A percentile compares a stretch with the other conserved stretches of the same genome.
These are phyloP conservation scores for Neodiprion fabricii DNA, from an alignment of 1,140 invertebrate genomes.

Conservation along the genomic window DNA sequence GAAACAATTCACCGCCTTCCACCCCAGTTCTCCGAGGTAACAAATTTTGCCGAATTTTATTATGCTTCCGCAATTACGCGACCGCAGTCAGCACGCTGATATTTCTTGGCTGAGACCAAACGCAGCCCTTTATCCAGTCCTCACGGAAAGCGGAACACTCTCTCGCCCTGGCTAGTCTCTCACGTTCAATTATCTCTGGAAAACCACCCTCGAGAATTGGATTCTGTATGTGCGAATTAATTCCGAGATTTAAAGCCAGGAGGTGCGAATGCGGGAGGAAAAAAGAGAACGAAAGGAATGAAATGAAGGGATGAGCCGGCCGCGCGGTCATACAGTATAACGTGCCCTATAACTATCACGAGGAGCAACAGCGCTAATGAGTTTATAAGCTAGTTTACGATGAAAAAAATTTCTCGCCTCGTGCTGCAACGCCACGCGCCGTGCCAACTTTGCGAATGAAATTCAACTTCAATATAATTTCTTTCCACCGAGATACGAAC, in stretches of 20 bases:
- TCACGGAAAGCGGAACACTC: background rate
- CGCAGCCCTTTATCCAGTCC: background rate
- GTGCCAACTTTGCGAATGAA: conserved; percentile 1
- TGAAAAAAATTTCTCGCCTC: background rate
- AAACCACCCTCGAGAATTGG: background rate
- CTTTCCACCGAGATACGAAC: no score
- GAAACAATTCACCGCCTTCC: no score
- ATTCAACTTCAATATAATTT: background rate
- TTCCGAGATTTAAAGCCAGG: background rate
- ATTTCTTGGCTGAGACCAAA: background rate
- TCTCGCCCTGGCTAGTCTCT: no score
- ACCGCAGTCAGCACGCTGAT: background rate
- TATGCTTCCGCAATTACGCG: background rate
- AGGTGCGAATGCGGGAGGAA: background rate
- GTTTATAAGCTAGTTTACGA: conserved; percentile 7
- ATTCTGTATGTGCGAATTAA: conserved; percentile 1
- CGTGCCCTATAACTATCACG: no score
- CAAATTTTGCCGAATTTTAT: background rate
- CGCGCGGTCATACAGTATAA: background rate
- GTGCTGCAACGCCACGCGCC: background rate
- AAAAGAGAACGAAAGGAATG: background rate
- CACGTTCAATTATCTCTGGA: background rate
- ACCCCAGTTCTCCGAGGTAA: no score
- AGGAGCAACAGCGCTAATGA: background rate
- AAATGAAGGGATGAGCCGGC: background rate